Evolutionary conservation across 2,113 vertebrate species (phyloP).

Genomic region (Meleagris gallopavo): DNA sequence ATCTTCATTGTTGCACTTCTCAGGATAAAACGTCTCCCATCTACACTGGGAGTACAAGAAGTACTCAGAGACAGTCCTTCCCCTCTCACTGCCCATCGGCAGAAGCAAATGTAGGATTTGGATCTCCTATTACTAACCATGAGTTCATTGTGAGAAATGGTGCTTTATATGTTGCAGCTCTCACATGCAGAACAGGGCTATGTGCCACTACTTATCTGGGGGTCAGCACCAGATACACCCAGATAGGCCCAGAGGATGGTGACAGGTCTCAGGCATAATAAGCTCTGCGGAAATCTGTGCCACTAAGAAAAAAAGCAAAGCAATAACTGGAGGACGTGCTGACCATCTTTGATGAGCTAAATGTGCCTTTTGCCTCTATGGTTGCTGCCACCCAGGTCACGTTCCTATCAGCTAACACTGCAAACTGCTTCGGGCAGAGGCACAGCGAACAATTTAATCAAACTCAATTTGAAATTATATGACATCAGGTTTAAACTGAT

Average conservation of each 20-base stretch:
- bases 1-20: not conserved
- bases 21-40: not conserved
- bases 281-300: not conserved
- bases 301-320: not conserved
- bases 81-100: not conserved
- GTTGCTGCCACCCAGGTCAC: not conserved
- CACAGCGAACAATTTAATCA: not conserved
- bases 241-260: not conserved
- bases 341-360: not conserved
- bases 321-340: not conserved
- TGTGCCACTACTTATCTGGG: not conserved
- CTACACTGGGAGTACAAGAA: not conserved
- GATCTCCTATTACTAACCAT: not conserved
- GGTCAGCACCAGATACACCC: not conserved
- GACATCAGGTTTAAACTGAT: not conserved
- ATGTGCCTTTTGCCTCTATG: not conserved
- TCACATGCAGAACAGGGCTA: not conserved
- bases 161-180: not conserved
- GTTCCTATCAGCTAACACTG: not conserved
- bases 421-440: not conserved
- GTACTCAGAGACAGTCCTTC: not conserved
- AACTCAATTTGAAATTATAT: not conserved
- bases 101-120: not conserved
- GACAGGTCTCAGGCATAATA: not conserved
- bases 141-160: not conserved